Conservation (phyloP, 1,140 invertebrate species). For the Aphaenogaster rudis region DNA sequence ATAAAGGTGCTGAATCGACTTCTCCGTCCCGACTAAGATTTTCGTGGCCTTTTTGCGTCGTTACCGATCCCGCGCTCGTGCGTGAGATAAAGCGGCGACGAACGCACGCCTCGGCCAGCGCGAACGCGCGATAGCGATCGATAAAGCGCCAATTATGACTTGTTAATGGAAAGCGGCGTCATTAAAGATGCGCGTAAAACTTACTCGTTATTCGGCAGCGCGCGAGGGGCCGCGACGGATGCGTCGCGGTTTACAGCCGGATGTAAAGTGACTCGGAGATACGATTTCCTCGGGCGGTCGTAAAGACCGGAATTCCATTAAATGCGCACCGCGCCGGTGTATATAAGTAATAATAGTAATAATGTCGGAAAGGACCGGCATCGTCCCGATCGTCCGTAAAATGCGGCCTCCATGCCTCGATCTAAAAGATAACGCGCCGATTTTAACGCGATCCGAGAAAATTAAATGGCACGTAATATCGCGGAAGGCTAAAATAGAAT, state of each 20-base stretch:
- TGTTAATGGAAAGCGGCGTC: slow-evolving; percentile 72
- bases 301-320: slow-evolving; percentile 66
- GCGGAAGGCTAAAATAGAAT: slow-evolving; percentile 43
- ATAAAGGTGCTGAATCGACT: slow-evolving; percentile 52
- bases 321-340: slow-evolving; percentile 34
- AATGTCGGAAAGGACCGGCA: slow-evolving; percentile 24
- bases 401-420: slow-evolving; percentile 15
- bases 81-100: slow-evolving; percentile 47
- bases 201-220: slow-evolving; percentile 58
- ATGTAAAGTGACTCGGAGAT: slow-evolving; percentile 47
- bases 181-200: slow-evolving; percentile 68
- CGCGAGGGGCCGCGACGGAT: slow-evolving; percentile 10
- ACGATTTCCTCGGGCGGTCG: slow-evolving; percentile 53
- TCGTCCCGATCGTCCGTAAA: slow-evolving; percentile 32
- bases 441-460: slow-evolving; percentile 46
- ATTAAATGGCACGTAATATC: slow-evolving; percentile 39
- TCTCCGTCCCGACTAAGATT: neutral
- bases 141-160: slow-evolving; percentile 72
- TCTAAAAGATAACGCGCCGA: slow-evolving; percentile 46
- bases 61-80: slow-evolving; percentile 23
- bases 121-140: slow-evolving; percentile 50
- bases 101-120: neutral
- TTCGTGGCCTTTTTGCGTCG: slow-evolving; percentile 21
- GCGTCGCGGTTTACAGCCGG: slow-evolving; percentile 60
- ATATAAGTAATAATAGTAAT: slow-evolving; percentile 58